Conservation (phyloP, 2,888 invertebrate genomes). For the Eretmocerus hayati region DNA sequence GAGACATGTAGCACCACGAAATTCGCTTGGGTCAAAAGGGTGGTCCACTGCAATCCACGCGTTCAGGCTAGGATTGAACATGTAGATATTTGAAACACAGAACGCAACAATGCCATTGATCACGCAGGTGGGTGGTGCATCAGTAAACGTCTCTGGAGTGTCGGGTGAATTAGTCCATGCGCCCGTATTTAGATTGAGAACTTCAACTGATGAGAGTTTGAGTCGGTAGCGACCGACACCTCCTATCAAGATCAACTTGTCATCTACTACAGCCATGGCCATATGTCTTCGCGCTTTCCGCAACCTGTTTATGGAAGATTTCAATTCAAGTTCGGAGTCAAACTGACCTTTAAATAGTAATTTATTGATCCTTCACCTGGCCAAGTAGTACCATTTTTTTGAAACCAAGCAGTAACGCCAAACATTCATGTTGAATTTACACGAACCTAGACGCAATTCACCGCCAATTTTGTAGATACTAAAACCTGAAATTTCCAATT, state of each 20-base stretch:
- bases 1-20: constrained; percentile 13
- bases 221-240: constrained; percentile 34
- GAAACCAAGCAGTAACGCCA: constrained; percentile 37
- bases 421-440: constrained; percentile 31
- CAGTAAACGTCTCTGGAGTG: constrained; percentile 31
- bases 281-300: constrained; percentile 34
- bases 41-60: constrained; percentile 25
- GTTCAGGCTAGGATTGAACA: constrained; percentile 26
- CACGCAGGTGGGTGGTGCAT: constrained; percentile 29
- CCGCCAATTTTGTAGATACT: constrained; percentile 36
- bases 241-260: constrained; percentile 33
- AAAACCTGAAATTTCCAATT: constrained; percentile 30
- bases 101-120: constrained; percentile 28
- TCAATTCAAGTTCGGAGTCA: background rate
- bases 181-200: constrained; percentile 33
- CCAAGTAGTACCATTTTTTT: constrained; percentile 34
- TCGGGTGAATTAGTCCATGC: constrained; percentile 27
- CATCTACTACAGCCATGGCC: constrained; percentile 30
- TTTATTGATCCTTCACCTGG: constrained; percentile 24
- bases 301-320: constrained; percentile 23
- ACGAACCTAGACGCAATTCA: constrained; percentile 31
- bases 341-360: constrained; percentile 1
- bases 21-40: constrained; percentile 10
- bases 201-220: constrained; percentile 29
- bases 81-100: constrained; percentile 26